Conservation (phyloP, 1,140 invertebrate genomes). For the Stratiolaelaps scimitus region DNA sequence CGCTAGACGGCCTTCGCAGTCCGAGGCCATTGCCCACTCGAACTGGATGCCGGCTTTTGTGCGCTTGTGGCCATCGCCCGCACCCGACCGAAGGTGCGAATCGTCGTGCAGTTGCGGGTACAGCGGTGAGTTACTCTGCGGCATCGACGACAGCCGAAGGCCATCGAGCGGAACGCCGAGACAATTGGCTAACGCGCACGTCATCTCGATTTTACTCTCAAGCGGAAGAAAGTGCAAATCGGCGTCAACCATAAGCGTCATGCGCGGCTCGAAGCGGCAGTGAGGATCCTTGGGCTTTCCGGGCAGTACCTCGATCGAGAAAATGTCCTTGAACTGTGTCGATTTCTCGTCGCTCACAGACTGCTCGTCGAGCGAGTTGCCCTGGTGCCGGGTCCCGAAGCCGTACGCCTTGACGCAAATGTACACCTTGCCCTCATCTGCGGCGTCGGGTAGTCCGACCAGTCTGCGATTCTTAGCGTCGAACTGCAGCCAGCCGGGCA, state of each 20-base stretch:
- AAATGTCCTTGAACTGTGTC: conserved; percentile 42
- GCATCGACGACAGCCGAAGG: conserved; percentile 38
- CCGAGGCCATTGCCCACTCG: conserved; percentile 46
- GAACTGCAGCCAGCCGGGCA: conserved; percentile 43
- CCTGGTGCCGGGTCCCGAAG: conserved; percentile 13
- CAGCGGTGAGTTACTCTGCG: conserved; percentile 24
- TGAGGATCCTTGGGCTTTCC: conserved; percentile 29
- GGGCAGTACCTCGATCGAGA: conserved; percentile 48
- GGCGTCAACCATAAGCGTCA: conserved; percentile 40
- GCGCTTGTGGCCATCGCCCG: conserved; percentile 34
- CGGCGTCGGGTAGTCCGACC: conserved; percentile 48
- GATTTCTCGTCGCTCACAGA: conserved; percentile 22
- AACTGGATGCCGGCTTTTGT: conserved; percentile 40
- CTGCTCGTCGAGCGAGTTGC: conserved; percentile 23
- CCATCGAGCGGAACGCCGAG: conserved; percentile 20
- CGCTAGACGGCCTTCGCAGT: conserved; percentile 53
- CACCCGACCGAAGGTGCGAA: conserved; percentile 29
- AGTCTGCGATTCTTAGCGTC: conserved; percentile 41
- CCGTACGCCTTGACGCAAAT: conserved; percentile 45
- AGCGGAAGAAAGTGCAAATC: conserved; percentile 35
- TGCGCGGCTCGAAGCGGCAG: conserved; percentile 33
- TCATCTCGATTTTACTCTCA: conserved; percentile 18
- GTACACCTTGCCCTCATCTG: conserved; percentile 48
- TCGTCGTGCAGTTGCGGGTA: conserved; percentile 33
- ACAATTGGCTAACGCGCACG: conserved; percentile 26